Evolutionary conservation across 2,113 vertebrate genomes (phyloP), one percentile per base, ranked within the genome.

Genomic region (Cyphomyrus discorhynchus): DNA sequence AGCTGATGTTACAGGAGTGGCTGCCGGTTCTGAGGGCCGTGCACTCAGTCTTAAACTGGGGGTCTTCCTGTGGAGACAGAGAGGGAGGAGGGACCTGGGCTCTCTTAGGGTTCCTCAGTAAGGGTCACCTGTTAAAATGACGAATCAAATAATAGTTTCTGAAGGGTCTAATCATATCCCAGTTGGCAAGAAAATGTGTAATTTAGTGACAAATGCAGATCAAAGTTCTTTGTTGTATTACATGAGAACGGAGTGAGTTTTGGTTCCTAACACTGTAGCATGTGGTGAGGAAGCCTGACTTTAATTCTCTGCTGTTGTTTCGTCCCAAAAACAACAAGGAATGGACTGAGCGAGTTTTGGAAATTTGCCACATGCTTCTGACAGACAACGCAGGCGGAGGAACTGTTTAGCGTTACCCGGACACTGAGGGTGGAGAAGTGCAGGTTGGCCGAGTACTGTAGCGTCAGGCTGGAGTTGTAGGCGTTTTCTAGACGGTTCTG

Each of bases 401-500:
- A 62, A 1, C 56, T n/a, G 6, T 62, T n/a, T n/a, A 62, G 24
- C 7, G 15, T 2, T 90, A 99, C 98, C 96, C 96, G 95, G 42
- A 96, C 94, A 21, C 93, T 93, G 0, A 99, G 94, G 91, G 97
- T 99, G 94, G 98, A 96, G 94, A 99, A 97, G 91, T 97, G 97
- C 88, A 99, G 97, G 94, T 97, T 99, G 92, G 92, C 94, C 88
- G 98, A 98, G 90, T 98, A 98, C 92, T 94, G 92, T 91, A 99
- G 94, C 1, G 90, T 96, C 89, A 99, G 95, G 92, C 96, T 98
- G 80, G 97, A 91, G 89, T 99, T 98, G 95, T 99, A 99, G 93
- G 98, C 97, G 1, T 99, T 99, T 92, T 99, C 98, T 90, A 96
- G 90, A 80, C 90, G 94, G 95, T 99, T 99, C 92, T 97, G 94